Conservation (phyloP, 2,888 invertebrate species). For the Mystacides longicornis region DNA sequence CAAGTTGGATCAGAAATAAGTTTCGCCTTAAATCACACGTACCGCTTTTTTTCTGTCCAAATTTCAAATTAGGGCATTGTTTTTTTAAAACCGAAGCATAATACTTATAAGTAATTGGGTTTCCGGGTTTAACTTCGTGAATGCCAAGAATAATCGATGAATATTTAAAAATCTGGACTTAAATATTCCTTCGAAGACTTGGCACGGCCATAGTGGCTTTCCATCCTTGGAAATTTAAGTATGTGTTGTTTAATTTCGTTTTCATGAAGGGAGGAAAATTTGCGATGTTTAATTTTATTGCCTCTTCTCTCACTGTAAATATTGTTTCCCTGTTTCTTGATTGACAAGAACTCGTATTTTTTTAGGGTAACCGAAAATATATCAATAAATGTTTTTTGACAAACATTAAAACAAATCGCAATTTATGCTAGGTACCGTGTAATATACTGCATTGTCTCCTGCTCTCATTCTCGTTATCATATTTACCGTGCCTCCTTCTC, state of each 20-base stretch:
- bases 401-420: conserved; percentile 5
- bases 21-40: conserved; percentile 10
- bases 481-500: conserved; percentile 10
- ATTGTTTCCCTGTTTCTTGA: conserved; percentile 4
- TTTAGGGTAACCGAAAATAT: conserved; percentile 6
- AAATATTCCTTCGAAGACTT: conserved; percentile 14
- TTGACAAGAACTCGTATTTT: conserved; percentile 6
- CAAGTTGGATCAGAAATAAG: conserved; percentile 3
- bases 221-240: conserved; percentile 10
- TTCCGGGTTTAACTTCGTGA: neutral
- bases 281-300: conserved; percentile 6
- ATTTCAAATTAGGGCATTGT: conserved; percentile 14
- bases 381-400: conserved; percentile 5
- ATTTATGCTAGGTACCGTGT: neutral
- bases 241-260: conserved; percentile 10
- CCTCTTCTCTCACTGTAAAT: conserved; percentile 6
- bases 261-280: conserved; percentile 3
- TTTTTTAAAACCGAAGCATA: conserved; percentile 13
- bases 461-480: conserved; percentile 4
- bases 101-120: conserved; percentile 11
- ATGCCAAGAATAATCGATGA: conserved; percentile 8
- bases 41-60: conserved; percentile 14
- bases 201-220: conserved; percentile 17
- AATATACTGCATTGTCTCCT: conserved; percentile 1
- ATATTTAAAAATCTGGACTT: conserved; percentile 19